Conservation (phyloP, 1,140 invertebrate species). For the Tenebrio molitor region DNA sequence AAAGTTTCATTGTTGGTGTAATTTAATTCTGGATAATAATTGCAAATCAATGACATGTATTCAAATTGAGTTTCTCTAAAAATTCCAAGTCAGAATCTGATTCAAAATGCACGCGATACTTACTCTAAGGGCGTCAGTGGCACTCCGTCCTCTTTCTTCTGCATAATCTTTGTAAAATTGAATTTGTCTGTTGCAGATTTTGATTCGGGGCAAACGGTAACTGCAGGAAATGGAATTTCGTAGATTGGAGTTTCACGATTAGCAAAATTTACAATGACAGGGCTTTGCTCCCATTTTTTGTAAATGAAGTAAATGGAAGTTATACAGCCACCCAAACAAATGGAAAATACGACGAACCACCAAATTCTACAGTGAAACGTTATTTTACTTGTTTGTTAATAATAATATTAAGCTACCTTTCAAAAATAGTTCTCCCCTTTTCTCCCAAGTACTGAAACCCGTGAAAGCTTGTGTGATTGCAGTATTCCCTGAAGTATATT, state of each 20-base stretch:
- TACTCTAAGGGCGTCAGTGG: neutral
- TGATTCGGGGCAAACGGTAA: slow-evolving; percentile 69
- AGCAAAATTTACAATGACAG: slow-evolving; percentile 70
- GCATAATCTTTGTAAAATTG: slow-evolving; percentile 50
- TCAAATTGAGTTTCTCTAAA: slow-evolving; percentile 22
- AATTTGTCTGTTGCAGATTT: slow-evolving; percentile 50
- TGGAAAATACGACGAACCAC: slow-evolving; percentile 49
- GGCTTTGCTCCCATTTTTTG: slow-evolving; percentile 68
- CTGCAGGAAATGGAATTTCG: slow-evolving; percentile 69
- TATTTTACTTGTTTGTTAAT: neutral
- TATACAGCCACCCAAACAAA: slow-evolving; percentile 19
- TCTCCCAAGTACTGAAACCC: slow-evolving; percentile 52
- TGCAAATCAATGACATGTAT: slow-evolving; percentile 38
- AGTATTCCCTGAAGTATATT: slow-evolving; percentile 51
- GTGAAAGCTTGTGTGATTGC: slow-evolving; percentile 49
- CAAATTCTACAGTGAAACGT: slow-evolving; percentile 40
- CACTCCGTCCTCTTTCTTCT: neutral
- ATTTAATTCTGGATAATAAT: neutral
- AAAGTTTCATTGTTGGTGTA: slow-evolving; percentile 22
- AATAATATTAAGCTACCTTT: slow-evolving; percentile 40
- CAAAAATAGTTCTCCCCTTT: slow-evolving; percentile 47
- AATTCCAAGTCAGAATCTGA: neutral
- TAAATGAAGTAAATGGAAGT: slow-evolving; percentile 63
- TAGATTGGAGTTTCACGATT: slow-evolving; percentile 68
- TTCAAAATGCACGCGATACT: neutral